Evolutionary conservation across 2,113 vertebrate species (phyloP).

Genomic region (Sialia sialis): DNA sequence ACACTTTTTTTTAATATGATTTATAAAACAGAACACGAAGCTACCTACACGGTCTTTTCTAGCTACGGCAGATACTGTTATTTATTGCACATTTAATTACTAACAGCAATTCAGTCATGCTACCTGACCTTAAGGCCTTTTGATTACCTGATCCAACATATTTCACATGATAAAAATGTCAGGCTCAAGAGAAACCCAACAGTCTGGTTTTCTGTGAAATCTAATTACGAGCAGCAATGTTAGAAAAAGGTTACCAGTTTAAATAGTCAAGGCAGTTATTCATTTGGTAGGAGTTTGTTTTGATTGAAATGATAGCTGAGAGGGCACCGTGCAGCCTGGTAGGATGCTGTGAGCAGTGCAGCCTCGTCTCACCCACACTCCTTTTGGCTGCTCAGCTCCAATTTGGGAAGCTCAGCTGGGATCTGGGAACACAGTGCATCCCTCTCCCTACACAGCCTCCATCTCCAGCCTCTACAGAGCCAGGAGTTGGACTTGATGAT

Average conservation of each 20-base stretch:
- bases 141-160: slow-evolving; percentile 47
- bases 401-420: neutral
- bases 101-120: slow-evolving; percentile 33
- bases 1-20: slow-evolving; percentile 47
- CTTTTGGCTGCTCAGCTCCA: neutral
- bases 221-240: slow-evolving; percentile 24
- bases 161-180: slow-evolving; percentile 47
- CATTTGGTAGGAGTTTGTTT: neutral
- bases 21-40: slow-evolving; percentile 55
- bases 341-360: neutral
- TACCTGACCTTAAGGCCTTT: slow-evolving; percentile 41
- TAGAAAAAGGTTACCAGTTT: neutral
- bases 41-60: slow-evolving; percentile 42
- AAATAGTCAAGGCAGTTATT: neutral
- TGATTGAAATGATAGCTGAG: neutral
- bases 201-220: slow-evolving; percentile 38
- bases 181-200: neutral
- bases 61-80: slow-evolving; percentile 4
- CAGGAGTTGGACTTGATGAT: neutral
- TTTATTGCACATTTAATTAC: slow-evolving; percentile 42
- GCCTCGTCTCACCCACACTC: neutral
- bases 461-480: neutral
- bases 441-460: neutral
- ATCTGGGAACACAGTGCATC: fast-evolving
- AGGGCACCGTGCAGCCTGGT: neutral